Evolutionary conservation across 2,888 invertebrate species (phyloP).

Genomic region (Agonopterix alstromeriana): DNA sequence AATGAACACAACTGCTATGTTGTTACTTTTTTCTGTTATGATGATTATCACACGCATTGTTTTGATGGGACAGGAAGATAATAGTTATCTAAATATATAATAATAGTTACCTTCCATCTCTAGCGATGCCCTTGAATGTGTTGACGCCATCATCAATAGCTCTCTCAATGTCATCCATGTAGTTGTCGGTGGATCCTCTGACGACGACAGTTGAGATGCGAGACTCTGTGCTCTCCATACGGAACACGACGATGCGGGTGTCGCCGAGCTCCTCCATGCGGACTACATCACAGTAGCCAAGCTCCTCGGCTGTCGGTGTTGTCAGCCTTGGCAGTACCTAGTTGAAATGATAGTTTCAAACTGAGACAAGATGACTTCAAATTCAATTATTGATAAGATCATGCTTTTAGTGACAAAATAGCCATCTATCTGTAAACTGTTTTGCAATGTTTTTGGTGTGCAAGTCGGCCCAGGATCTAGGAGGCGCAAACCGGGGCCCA

Average conservation of each 20-base stretch:
- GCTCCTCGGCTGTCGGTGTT: constrained; percentile 91
- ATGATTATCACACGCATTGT: too few relatives aligned
- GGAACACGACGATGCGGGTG: constrained; percentile 95
- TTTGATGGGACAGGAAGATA: too few relatives aligned
- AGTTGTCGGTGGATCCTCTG: constrained; percentile 97
- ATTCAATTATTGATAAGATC: too few relatives aligned
- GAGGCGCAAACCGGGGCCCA: too few relatives aligned
- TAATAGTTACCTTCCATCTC: constrained; percentile 82
- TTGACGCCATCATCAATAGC: constrained; percentile 99
- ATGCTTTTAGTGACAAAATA: too few relatives aligned
- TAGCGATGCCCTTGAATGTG: constrained; percentile 94
- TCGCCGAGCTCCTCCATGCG: constrained; percentile 96
- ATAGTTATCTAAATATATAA: not conserved
- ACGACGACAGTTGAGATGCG: constrained; percentile 95
- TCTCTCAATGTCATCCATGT: constrained; percentile 99
- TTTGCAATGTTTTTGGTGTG: too few relatives aligned
- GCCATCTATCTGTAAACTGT: too few relatives aligned
- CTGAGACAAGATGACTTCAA: too few relatives aligned
- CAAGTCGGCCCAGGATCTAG: too few relatives aligned
- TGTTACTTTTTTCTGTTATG: too few relatives aligned
- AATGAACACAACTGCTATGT: too few relatives aligned
- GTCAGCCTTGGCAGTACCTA: constrained; percentile 79
- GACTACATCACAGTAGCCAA: constrained; percentile 94
- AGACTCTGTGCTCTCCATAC: constrained; percentile 88
- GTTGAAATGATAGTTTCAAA: too few relatives aligned